These are phyloP conservation scores for Hirtodrosophila trivittata DNA, from an alignment of 2,888 invertebrate species.

Conservation along the genomic window DNA sequence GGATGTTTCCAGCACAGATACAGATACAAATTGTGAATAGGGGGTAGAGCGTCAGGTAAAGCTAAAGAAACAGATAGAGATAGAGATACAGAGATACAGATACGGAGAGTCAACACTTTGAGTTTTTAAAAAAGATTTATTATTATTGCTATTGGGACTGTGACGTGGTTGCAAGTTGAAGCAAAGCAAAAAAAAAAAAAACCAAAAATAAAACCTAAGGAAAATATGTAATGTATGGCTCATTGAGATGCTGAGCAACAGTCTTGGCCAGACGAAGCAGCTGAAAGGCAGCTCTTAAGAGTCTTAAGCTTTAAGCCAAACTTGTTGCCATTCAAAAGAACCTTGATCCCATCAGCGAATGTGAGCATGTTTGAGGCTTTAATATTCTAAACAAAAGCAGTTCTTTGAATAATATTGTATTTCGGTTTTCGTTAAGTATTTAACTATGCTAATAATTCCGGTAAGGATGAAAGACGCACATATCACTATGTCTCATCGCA, in stretches of 20 bases:
- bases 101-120: constrained; percentile 9
- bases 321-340: constrained; percentile 42
- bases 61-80: constrained; percentile 13
- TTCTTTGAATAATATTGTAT: constrained; percentile 54
- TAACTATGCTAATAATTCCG: constrained; percentile 74
- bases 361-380: neutral
- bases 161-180: constrained; percentile 30
- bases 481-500: constrained; percentile 40
- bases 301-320: constrained; percentile 31
- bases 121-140: constrained; percentile 27
- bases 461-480: constrained; percentile 55
- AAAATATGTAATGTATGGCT: too few species aligned
- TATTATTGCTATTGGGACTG: constrained; percentile 28
- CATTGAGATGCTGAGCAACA: too few species aligned
- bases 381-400: constrained; percentile 56
- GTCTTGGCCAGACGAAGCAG: too few species aligned
- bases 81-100: constrained; percentile 7
- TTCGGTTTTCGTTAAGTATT: constrained; percentile 39
- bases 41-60: too few species aligned
- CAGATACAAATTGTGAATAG: constrained; percentile 4
- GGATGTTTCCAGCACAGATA: constrained; percentile 29
- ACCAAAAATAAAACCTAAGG: neutral
- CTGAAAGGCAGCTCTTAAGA: constrained; percentile 11
- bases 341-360: constrained; percentile 39
- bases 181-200: constrained; percentile 14